Evolutionary conservation across 2,888 invertebrate genomes (phyloP).

Genomic region (Ptycholaimellus sp.): DNA sequence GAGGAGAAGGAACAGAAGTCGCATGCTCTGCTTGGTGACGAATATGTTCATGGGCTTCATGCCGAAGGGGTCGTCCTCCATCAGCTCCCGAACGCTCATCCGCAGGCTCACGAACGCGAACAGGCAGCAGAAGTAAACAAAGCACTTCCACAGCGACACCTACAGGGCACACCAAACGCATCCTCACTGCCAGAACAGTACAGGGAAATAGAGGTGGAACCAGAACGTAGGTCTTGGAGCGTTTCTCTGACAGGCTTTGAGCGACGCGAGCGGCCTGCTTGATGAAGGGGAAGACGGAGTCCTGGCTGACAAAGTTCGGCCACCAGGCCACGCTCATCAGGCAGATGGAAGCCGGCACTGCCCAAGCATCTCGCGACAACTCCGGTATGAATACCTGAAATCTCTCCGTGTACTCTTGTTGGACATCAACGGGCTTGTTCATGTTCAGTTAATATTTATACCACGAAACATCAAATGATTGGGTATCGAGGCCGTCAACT

Average conservation of each 20-base stretch:
- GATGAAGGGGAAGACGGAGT: slow-evolving; percentile 45
- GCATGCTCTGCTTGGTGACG: too few species aligned
- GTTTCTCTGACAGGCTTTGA: slow-evolving; percentile 43
- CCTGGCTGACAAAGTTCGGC: slow-evolving; percentile 78
- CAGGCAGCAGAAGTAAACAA: slow-evolving; percentile 49
- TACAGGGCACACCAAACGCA: too few species aligned
- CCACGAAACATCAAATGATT: slow-evolving; percentile 34
- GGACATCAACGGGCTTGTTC: background rate
- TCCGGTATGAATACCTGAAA: slow-evolving; percentile 16
- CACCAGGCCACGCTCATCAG: slow-evolving; percentile 83
- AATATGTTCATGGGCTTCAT: slow-evolving; percentile 21
- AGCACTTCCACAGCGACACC: slow-evolving; percentile 69
- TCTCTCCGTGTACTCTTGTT: background rate
- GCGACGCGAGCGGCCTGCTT: slow-evolving; percentile 15
- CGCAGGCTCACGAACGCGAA: slow-evolving; percentile 39
- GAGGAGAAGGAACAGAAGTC: too few species aligned
- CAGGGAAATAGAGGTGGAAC: too few species aligned
- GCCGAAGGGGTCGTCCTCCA: slow-evolving; percentile 20
- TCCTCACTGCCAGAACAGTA: too few species aligned
- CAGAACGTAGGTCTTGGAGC: slow-evolving; percentile 64
- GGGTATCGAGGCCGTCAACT: slow-evolving; percentile 2
- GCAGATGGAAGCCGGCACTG: slow-evolving; percentile 58
- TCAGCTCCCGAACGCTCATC: slow-evolving; percentile 30
- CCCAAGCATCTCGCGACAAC: slow-evolving; percentile 38
- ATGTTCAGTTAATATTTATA: slow-evolving; percentile 30